Evolutionary conservation across 2,797 vertebrate species (phyloP).

Genomic region (Tokudaia tokunoshimensis): DNA sequence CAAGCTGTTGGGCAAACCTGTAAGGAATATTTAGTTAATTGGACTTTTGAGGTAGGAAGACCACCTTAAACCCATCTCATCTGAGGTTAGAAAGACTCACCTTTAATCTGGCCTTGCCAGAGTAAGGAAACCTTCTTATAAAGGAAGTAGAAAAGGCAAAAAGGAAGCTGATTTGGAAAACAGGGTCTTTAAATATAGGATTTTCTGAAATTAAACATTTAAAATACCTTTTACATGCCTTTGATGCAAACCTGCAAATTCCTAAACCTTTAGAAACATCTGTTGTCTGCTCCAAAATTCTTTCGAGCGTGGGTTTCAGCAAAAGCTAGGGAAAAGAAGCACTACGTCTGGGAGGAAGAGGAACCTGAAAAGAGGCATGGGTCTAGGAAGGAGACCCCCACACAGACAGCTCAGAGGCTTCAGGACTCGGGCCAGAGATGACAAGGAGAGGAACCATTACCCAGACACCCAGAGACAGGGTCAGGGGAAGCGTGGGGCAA

Average conservation of each 20-base stretch:
- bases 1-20: not conserved
- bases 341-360: not conserved
- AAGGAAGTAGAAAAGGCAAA: not conserved
- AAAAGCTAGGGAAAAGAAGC: not conserved
- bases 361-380: not conserved
- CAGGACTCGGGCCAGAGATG: not conserved
- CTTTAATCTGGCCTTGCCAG: not conserved
- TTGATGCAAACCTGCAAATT: slow-evolving; percentile 43
- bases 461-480: not conserved
- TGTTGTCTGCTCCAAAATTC: not conserved
- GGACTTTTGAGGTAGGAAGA: not conserved
- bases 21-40: not conserved
- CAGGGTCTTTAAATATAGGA: not conserved
- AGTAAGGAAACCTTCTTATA: not conserved
- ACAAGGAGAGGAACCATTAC: not conserved
- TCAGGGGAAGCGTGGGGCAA: not conserved
- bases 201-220: not conserved
- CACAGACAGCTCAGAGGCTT: not conserved
- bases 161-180: not conserved
- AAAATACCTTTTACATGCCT: not conserved
- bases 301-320: not conserved
- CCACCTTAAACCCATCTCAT: not conserved
- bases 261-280: slow-evolving; percentile 46
- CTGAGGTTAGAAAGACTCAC: not conserved
- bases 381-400: not conserved